Evolutionary conservation across 53 echinoderm and acorn worm species (phyloP), one percentile per base, ranked within the genome.

Genomic region (Echinarachnius parma): DNA sequence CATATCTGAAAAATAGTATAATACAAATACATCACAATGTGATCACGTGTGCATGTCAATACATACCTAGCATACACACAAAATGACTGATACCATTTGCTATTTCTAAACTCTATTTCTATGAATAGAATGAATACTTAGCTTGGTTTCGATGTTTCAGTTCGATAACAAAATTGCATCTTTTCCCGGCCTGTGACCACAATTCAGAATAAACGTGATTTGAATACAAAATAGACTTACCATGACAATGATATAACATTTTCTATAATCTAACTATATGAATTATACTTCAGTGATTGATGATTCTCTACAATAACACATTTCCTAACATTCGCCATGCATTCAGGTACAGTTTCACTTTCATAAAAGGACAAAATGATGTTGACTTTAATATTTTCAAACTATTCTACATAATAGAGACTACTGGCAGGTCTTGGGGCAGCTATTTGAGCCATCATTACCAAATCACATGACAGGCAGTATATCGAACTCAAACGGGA

Each of bases 151-250:
- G 66, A 66, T 66, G 66, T 66, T 48, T 66, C 48, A 48, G 48
- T 48, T 28, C 47, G 7, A n/a, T n/a, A n/a, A 31, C 48, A 66
- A 48, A 30, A 66, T 66, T 66, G 66, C 66, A 66, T n/a, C 66
- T 47, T 64, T 66, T 47, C 66, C 66, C 66, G 66, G 66, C 66
- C 48, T 47, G n/a, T n/a, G n/a, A n/a, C n/a, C n/a, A n/a, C n/a
- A n/a, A n/a, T n/a, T n/a, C n/a, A n/a, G n/a, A n/a, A n/a, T n/a
- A n/a, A n/a, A n/a, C n/a, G n/a, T n/a, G n/a, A n/a, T n/a, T n/a
- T n/a, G n/a, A n/a, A n/a, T n/a, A n/a, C n/a, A n/a, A n/a, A n/a
- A n/a, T n/a, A n/a, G n/a, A n/a, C n/a, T n/a, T n/a, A n/a, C n/a
- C n/a, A n/a, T n/a, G n/a, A 60, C 34, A 23, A 3, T 60, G 34